A percentile compares a stretch with the other conserved stretches of the same genome.
phyloP scores from a whole-genome alignment of 1,140 invertebrate genomes.

The Drosophila sp. region DNA sequence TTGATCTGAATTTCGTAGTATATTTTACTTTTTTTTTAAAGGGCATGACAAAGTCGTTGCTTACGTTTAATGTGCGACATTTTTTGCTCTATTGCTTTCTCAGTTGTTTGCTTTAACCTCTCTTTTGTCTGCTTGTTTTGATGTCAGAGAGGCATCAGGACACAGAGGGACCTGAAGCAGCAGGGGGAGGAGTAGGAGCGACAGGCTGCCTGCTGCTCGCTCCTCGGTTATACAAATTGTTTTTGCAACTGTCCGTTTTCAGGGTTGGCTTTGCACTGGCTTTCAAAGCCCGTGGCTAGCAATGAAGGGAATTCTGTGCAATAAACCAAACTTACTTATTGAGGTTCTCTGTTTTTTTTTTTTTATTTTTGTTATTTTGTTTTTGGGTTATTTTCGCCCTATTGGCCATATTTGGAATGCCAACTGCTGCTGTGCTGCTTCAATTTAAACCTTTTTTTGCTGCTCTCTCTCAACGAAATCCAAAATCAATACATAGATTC shows the following conservation, averaged over 20 bases:
- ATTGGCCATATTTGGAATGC: slow-evolving; percentile 15
- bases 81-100: slow-evolving; percentile 11
- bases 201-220: slow-evolving; percentile 25
- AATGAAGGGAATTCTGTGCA: slow-evolving; percentile 28
- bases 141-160: slow-evolving; percentile 10
- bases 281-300: slow-evolving; percentile 5
- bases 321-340: slow-evolving; percentile 36
- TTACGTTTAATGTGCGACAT: neutral
- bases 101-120: slow-evolving; percentile 13
- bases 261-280: slow-evolving; percentile 46
- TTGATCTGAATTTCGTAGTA: too few relatives aligned
- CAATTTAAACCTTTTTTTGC: slow-evolving; percentile 5
- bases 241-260: slow-evolving; percentile 55
- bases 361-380: neutral
- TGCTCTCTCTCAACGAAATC: neutral
- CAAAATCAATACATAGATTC: slow-evolving; percentile 8
- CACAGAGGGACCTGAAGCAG: neutral
- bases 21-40: neutral
- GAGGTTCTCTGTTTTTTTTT: slow-evolving; percentile 17
- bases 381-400: neutral
- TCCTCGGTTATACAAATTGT: slow-evolving; percentile 47
- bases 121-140: slow-evolving; percentile 20
- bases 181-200: too few relatives aligned
- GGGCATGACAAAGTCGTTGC: neutral
- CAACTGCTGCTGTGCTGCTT: neutral